Evolutionary conservation across 1,140 invertebrate species (phyloP), one percentile per base, ranked within the genome.

Genomic region (Drosophila lowei): DNA sequence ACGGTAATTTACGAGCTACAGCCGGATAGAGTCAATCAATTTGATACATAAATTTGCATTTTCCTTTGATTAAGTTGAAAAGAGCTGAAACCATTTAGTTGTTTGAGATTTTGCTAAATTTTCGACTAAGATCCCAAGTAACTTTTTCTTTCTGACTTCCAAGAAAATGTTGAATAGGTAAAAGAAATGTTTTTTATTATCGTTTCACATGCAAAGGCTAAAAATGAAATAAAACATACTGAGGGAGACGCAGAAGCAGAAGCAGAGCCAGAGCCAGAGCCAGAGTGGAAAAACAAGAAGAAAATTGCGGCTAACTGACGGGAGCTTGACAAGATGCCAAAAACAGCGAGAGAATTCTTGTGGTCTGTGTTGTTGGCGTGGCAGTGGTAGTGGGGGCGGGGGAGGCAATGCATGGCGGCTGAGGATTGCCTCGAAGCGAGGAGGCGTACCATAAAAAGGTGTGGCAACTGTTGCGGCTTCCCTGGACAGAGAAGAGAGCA

Each of bases 251-350:
- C 41, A 43, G 6, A 42, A 23, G 9, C 49, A 34, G 23, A 23
- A 0, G 3, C 3, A 28, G 38, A 25, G 48, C 38, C 30, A 43
- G 5, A 46, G 30, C 7, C 49, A 23, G 4, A 25, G 23, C 5
- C 4, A 5, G 43, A 28, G 13, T 25, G 4, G 34, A 7, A 38
- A 34, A 65, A 43, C 49, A 21, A 55, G 30, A 52, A 50, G 70
- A 62, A 64, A 64, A 61, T 61, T 73, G 46, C 43, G 49, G 30
- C 52, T 54, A 53, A 68, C 70, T 77, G 79, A 81, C 53, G 78
- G 61, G 34, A 83, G 62, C 72, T 86, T 86, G 81, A 88, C 83
- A 88, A 88, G 71, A 83, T 86, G 83, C 81, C 83, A 86, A 83
- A 77, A 83, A 64, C 80, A 84, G 80, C 66, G 55, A 75, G 74